Evolutionary conservation across 2,888 invertebrate species (phyloP).

Genomic region (Nebria salina): DNA sequence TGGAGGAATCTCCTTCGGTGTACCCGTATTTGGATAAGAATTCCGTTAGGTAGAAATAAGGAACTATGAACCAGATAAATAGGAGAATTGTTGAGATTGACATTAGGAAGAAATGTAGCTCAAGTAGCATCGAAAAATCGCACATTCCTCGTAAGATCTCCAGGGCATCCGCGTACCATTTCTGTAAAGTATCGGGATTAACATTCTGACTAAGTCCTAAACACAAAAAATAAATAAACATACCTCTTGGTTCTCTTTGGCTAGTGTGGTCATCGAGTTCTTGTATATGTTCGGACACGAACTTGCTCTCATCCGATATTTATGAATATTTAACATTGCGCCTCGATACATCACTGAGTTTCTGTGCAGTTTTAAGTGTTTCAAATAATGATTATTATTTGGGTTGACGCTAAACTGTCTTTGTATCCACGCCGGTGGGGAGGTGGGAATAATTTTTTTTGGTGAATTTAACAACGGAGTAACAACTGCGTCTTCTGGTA

Average conservation of each 20-base stretch:
- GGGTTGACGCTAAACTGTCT: conserved; percentile 66
- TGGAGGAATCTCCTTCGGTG: conserved; percentile 77
- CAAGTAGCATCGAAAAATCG: conserved; percentile 82
- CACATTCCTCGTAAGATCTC: conserved; percentile 77
- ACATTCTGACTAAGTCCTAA: conserved; percentile 1
- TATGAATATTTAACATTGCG: conserved; percentile 83
- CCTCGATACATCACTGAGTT: conserved; percentile 88
- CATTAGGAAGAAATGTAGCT: conserved; percentile 81
- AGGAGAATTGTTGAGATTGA: conserved; percentile 87
- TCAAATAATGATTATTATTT: conserved; percentile 72
- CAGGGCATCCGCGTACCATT: conserved; percentile 75
- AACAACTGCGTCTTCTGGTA: conserved; percentile 3
- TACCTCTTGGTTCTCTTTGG: conserved; percentile 80
- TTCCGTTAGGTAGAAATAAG: conserved; percentile 93
- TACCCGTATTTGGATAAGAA: conserved; percentile 76
- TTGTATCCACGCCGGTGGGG: conserved; percentile 58
- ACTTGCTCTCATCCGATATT: conserved; percentile 83
- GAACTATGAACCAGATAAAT: conserved; percentile 94
- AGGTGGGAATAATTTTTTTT: neutral
- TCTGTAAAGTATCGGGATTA: conserved; percentile 65
- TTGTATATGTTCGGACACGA: conserved; percentile 92
- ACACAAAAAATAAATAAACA: conserved; percentile 32
- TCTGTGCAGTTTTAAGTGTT: conserved; percentile 76
- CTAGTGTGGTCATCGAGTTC: conserved; percentile 88
- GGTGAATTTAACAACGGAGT: conserved; percentile 31